Evolutionary conservation across 2,797 vertebrate species (phyloP), one percentile per base, ranked within the genome.

Genomic region (Darevskia nairensis): DNA sequence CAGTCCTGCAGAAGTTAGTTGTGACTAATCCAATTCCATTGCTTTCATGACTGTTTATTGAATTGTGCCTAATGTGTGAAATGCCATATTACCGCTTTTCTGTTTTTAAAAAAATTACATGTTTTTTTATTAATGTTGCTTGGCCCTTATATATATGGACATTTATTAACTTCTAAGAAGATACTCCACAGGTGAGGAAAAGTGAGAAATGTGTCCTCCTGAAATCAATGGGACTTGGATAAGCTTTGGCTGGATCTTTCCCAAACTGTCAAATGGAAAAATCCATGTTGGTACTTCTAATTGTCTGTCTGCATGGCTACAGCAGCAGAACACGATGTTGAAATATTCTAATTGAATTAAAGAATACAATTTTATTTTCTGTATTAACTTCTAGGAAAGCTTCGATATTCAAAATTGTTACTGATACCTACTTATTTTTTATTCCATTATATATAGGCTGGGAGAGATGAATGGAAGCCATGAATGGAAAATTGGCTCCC

Each of bases 111-210:
- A 50, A 50, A 50, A 50, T 11, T 11, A 13, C 50, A 50, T 11
- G 9, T 50, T 50, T 50, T 50, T 50, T 13, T 50, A 13, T 29
- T 69, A 69, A 27, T 69, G 27, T 69, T 68, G 21, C 27, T 69
- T n/a, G 68, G 68, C 3, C 68, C 68, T 69, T 55, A 61, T 5
- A 68, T 82, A 87, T 86, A 75, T 89, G 89, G 44, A 66, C 87
- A 91, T 85, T 68, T 71, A 21, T 0, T 83, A 74, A 80, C 29
- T 10, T 95, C 64, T 77, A 66, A 83, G 35, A 94, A 39, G 86
- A 9, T 55, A 85, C 77, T 55, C 88, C 82, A 77, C 80, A 21
- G 19, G 8, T 86, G 90, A 87, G 69, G 88, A 1, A 27, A 79
- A 4, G 21, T 90, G 80, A 75, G n/a, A n/a, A 81, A 32, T 44